Base-by-base conservation (phyloP, 2,888 invertebrate genomes). In the Sphaeridia pumilis region DNA sequence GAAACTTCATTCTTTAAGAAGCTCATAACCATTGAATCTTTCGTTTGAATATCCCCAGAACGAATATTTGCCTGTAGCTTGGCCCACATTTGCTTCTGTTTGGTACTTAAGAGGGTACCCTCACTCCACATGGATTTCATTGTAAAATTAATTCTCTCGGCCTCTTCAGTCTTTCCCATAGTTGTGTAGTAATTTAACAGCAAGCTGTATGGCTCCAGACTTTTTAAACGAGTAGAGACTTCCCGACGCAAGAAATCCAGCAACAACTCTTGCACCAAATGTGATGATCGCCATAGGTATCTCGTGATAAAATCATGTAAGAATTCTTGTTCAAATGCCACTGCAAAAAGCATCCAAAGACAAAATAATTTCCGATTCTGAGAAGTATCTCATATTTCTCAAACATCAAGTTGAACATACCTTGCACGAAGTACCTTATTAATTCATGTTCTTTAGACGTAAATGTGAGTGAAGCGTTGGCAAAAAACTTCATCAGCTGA, bases 341-440 rank as follows among this genome's bases (percentile, higher is more conserved):
- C 55, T 55, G 21, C 27, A 50, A 21, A 5, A n/a, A 45, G 14
- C 27, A 17, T 22, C 20, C 20, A 24, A 25, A 12, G 5, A 17
- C 14, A 42, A 49, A 49, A 4, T 41, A 25, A 24, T 7, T n/a
- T 10, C 5, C 22, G 10, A 20, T 44, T n/a, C 12, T 46, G 12
- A n/a, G 22, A 25, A 28, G 28, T 1, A 48, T 31, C 14, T 34
- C 27, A 42, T 22, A 22, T 35, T 17, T 21, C 12, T 22, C 27
- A 35, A 25, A 25, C 42, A 17, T 20, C 3, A 42, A 14, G n/a
- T 26, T 46, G 46, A 17, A 66, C 71, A 66, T 65, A 81, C 82
- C 79, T 71, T 76, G 73, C 65, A 78, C 80, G 56, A 84, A 77
- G 68, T 78, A 78, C 47, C 73, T 71, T 49, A 83, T 64, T 31